Conservation (phyloP, 2,113 vertebrate genomes). For the Myotis lucifugus region DNA sequence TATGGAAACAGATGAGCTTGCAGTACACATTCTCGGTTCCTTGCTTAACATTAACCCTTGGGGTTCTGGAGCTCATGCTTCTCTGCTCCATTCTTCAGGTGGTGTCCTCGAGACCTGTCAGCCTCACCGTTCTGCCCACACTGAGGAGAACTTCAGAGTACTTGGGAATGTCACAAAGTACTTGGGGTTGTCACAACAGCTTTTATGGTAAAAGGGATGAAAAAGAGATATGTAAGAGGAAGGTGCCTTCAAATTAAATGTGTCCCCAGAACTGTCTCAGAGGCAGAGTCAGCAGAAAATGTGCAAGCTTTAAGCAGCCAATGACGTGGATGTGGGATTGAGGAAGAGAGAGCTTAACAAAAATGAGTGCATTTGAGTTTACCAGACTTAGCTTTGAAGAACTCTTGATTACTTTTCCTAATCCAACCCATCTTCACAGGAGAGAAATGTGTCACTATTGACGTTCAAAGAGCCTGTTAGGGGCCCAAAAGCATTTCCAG, state of each 20-base stretch:
- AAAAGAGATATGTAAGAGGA: background rate
- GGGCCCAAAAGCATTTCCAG: background rate
- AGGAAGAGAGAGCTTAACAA: background rate
- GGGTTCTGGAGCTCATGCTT: background rate
- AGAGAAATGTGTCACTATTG: background rate
- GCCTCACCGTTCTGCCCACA: background rate
- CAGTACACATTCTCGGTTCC: background rate
- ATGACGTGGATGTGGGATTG: background rate
- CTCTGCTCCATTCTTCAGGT: background rate
- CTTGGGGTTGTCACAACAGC: background rate
- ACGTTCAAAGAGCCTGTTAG: background rate
- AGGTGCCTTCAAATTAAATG: background rate
- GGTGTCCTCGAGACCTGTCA: background rate
- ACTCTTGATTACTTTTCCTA: background rate
- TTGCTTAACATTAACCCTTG: background rate
- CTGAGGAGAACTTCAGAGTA: background rate
- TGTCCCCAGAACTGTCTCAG: background rate
- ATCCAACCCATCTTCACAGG: background rate
- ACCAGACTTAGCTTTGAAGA: background rate
- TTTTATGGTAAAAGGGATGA: background rate
- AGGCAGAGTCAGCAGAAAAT: background rate
- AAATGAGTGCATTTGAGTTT: background rate
- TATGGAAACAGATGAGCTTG: background rate
- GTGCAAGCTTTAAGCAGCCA: background rate
- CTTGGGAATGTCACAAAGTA: background rate